Percentiles rank a stretch among this genome's conserved stretches.
Conservation (phyloP, 2,113 vertebrate species). For the Gracilinanus agilis region DNA sequence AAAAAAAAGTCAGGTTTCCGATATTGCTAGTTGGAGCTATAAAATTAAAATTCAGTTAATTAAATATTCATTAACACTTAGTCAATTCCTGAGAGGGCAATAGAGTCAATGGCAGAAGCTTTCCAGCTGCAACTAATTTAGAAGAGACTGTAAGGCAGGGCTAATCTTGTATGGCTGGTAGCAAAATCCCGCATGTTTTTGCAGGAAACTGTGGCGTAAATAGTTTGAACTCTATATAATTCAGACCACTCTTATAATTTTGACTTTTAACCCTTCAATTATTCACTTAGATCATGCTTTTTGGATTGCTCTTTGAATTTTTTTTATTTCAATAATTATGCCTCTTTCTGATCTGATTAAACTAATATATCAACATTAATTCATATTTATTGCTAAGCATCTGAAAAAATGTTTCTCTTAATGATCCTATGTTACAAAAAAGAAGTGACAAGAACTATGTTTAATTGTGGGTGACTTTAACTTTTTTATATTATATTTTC, state of each 20-base stretch:
- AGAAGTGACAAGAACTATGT: background rate
- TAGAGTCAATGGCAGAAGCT: background rate
- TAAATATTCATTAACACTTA: background rate
- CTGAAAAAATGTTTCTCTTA: background rate
- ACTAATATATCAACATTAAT: conserved; percentile 43
- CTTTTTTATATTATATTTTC: conserved; percentile 35
- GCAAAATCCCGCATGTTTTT: background rate
- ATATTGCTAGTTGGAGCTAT: background rate
- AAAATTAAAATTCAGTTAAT: background rate
- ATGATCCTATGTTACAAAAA: background rate
- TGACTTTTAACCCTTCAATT: background rate
- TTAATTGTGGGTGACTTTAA: conserved; percentile 13
- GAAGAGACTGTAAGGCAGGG: background rate
- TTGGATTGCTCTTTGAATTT: background rate
- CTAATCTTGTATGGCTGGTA: background rate
- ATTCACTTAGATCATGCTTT: background rate
- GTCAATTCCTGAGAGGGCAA: background rate
- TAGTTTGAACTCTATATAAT: background rate
- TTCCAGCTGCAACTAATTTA: background rate
- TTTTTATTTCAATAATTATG: background rate
- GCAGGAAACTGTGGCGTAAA: background rate
- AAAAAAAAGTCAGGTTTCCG: background rate
- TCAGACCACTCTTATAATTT: background rate
- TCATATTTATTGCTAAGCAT: conserved; percentile 54
- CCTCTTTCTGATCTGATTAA: background rate